These are phyloP conservation scores for Mycetomoellerius zeteki DNA, from an alignment of 1,140 invertebrate species.

Conservation along the genomic window DNA sequence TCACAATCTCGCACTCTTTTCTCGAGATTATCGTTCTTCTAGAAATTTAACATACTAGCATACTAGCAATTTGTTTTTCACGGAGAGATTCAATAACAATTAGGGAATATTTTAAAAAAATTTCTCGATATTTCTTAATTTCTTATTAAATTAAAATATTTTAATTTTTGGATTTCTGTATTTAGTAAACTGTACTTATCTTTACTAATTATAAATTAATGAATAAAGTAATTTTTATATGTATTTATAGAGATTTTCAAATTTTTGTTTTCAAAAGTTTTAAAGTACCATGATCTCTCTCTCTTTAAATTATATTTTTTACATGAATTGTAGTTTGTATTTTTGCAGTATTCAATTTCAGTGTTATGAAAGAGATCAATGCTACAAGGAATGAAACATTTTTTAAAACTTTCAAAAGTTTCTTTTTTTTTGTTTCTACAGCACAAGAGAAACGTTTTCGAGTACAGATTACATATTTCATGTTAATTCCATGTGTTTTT, in stretches of 20 bases:
- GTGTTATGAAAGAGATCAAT: not conserved
- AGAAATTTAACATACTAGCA: not conserved
- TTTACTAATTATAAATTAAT: conserved; percentile 1
- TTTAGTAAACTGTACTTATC: not conserved
- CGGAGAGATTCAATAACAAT: not conserved
- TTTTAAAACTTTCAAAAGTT: conserved; percentile 4
- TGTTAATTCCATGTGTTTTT: not conserved
- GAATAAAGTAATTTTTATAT: not conserved
- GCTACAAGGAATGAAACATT: not conserved
- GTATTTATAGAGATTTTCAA: not conserved
- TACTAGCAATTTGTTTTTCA: not conserved
- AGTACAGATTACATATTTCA: not conserved
- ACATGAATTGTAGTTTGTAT: not conserved
- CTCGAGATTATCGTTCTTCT: not conserved
- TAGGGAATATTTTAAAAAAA: not conserved
- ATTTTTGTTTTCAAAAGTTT: not conserved
- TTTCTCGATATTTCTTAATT: not conserved
- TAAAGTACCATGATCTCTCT: not conserved
- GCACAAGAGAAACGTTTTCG: not conserved
- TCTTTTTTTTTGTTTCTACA: not conserved
- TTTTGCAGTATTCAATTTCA: not conserved
- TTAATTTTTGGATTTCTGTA: not conserved
- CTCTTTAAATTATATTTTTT: not conserved
- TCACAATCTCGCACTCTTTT: not conserved
- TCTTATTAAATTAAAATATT: not conserved